Evolutionary conservation across 2,888 invertebrate genomes (phyloP).

Genomic region (Leucania comma): DNA sequence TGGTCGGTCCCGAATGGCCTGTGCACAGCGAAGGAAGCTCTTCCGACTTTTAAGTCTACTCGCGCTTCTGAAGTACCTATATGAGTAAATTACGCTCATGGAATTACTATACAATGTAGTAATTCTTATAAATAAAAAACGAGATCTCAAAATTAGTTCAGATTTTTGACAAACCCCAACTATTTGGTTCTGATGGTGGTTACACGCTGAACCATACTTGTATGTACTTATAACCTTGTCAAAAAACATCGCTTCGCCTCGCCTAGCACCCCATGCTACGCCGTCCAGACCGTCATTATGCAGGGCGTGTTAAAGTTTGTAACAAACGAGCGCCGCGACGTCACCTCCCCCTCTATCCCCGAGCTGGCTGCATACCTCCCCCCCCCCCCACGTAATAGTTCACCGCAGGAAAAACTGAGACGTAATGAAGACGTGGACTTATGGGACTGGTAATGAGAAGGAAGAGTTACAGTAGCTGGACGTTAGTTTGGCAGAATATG

Average conservation of each 20-base stretch:
- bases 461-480: not conserved
- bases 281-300: constrained; percentile 47
- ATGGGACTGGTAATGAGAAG: constrained; percentile 32
- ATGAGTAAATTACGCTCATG: too few relatives aligned
- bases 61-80: too few relatives aligned
- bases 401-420: constrained; percentile 46
- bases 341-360: constrained; percentile 2
- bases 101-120: too few relatives aligned
- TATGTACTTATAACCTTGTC: too few relatives aligned
- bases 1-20: too few relatives aligned
- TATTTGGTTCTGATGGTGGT: too few relatives aligned
- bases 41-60: too few relatives aligned
- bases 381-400: constrained; percentile 40
- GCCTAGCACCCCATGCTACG: not conserved
- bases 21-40: too few relatives aligned
- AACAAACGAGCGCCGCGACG: constrained; percentile 55
- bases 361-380: constrained; percentile 5
- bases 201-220: too few relatives aligned
- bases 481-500: not conserved
- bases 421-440: constrained; percentile 41
- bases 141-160: too few relatives aligned
- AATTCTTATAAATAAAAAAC: too few relatives aligned
- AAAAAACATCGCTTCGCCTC: constrained; percentile 18
- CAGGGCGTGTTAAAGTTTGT: constrained; percentile 56
- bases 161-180: too few relatives aligned